Base-by-base conservation (phyloP, 2,797 vertebrate genomes). In the Chromobotia macracanthus region DNA sequence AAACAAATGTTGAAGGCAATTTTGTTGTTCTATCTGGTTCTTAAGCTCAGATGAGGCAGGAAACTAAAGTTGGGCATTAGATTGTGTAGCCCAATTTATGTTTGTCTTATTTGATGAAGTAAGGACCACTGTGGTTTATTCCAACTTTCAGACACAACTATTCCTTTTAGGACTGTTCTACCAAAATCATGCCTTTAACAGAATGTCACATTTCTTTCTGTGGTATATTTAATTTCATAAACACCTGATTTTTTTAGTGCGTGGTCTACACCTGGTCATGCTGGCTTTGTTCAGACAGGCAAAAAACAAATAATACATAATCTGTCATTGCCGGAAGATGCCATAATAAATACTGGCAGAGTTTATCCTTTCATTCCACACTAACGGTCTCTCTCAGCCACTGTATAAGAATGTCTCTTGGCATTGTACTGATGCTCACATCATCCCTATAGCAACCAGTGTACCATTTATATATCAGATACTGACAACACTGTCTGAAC, bases 171-270 rank as follows among this genome's bases (percentile, higher is more conserved):
- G 9, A 53, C 16, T 2, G n/a, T 51, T 63, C 16, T 13, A 58
- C 3, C 16, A n/a, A 75, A 66, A 50, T 63, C 7, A n/a, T 38
- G 56, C 28, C 67, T 70, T 77, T 63, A 70, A 78, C 67, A 71
- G 55, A 35, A 61, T 38, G 28, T 70, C 28, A 38, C 25, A 23
- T 69, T 58, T 50, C 53, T 35, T 7, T 21, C n/a, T 64, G 23
- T 72, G 77, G 19, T 15, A 1, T 23, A 51, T 76, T 19, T 63
- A 6, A 50, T 60, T 19, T 63, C 8, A 60, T 78, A n/a, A 38
- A 21, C 10, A 9, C 35, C 18, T 53, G 12, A 61, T 10, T 16
- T 23, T 60, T 28, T 66, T 56, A 15, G 11, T 28, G 21, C 18
- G n/a, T n/a, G n/a, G n/a, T n/a, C n/a, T n/a, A n/a, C n/a, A n/a